Conservation (phyloP, 2,797 vertebrate genomes). For the Tenualosa thibaudeaui region DNA sequence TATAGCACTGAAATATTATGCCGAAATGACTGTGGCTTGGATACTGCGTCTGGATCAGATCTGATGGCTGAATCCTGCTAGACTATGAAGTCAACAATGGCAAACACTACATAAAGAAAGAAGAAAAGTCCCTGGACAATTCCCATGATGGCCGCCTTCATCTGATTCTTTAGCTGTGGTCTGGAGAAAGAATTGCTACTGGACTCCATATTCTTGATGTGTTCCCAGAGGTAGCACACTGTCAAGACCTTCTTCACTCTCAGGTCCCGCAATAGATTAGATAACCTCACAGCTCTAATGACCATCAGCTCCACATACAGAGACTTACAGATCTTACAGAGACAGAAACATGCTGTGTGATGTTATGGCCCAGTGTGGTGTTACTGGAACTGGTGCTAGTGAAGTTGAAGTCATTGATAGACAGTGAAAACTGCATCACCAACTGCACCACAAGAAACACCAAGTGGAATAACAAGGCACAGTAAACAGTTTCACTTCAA, state of each 20-base stretch:
- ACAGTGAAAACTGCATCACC: neutral
- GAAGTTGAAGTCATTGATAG: neutral
- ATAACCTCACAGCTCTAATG: neutral
- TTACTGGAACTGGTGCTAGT: neutral
- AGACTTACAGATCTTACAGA: neutral
- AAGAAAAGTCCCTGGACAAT: neutral
- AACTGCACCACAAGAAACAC: neutral
- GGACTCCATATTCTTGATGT: conserved; percentile 21
- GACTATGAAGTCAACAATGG: neutral
- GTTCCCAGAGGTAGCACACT: neutral
- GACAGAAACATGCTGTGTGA: neutral
- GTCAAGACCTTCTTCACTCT: neutral
- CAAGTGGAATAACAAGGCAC: neutral
- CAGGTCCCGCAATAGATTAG: neutral
- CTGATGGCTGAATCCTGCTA: too few species aligned
- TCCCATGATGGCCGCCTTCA: neutral
- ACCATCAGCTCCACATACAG: neutral
- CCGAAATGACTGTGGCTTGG: neutral
- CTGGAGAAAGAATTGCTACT: neutral
- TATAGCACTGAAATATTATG: neutral
- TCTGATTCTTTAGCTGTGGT: neutral
- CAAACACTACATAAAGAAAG: neutral
- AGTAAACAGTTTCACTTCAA: neutral
- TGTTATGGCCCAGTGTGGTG: neutral
- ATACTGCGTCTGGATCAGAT: neutral